Conservation (phyloP, 1,140 invertebrate species). For the Ephestia elutella region DNA sequence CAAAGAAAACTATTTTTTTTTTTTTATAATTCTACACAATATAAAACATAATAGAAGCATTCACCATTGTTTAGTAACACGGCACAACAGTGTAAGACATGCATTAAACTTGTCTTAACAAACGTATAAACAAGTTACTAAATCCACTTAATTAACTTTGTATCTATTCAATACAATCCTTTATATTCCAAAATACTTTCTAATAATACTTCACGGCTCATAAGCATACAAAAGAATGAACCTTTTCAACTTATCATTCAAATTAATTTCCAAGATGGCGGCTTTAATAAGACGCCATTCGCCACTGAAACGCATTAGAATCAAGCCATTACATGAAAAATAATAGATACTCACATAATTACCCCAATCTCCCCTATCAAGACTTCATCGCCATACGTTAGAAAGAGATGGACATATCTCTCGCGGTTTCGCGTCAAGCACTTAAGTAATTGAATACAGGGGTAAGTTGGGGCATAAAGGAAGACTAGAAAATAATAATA, state of each 20-base stretch:
- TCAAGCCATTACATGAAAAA: constrained; percentile 59
- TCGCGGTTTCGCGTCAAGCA: constrained; percentile 45
- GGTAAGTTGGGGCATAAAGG: constrained; percentile 52
- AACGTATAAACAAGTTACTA: constrained; percentile 5
- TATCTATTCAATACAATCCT: background rate
- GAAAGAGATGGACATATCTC: constrained; percentile 38
- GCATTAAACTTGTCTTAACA: too few species aligned
- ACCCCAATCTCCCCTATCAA: constrained; percentile 43
- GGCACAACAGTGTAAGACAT: too few species aligned
- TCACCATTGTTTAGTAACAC: background rate
- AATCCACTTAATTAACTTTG: constrained; percentile 10
- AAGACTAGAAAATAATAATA: constrained; percentile 62
- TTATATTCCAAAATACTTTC: background rate
- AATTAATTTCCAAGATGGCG: constrained; percentile 59
- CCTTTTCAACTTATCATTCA: constrained; percentile 29
- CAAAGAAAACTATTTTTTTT: too few species aligned
- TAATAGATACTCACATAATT: constrained; percentile 68
- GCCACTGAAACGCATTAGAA: constrained; percentile 56
- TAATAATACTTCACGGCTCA: constrained; percentile 4
- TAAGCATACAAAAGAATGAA: constrained; percentile 5
- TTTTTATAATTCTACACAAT: too few species aligned
- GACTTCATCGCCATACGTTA: constrained; percentile 20
- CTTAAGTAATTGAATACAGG: constrained; percentile 71
- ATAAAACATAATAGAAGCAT: too few species aligned
- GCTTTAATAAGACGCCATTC: constrained; percentile 44